Conservation (phyloP, 1,140 invertebrate species). For the Dendrolimus punctatus region DNA sequence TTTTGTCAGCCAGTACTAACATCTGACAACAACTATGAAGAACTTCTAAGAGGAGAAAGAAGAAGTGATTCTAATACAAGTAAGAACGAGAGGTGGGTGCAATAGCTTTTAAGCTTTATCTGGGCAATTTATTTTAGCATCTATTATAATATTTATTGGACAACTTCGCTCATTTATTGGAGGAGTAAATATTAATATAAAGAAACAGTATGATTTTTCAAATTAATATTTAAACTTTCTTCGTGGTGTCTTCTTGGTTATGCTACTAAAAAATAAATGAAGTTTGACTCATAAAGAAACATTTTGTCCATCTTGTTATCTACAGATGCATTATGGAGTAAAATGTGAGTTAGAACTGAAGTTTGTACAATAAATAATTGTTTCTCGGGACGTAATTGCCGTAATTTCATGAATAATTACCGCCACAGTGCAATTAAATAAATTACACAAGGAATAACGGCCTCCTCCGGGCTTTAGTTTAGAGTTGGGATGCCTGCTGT, state of each 20-base stretch:
- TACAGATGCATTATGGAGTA: constrained; percentile 56
- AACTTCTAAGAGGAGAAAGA: too few relatives aligned
- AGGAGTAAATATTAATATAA: too few relatives aligned
- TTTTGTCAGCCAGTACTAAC: too few relatives aligned
- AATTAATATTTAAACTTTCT: too few relatives aligned
- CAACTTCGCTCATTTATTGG: too few relatives aligned
- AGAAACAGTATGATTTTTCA: too few relatives aligned
- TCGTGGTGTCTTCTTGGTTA: not conserved
- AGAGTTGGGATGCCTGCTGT: constrained; percentile 61
- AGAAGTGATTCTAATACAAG: too few relatives aligned
- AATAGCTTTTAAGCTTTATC: too few relatives aligned
- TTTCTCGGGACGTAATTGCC: constrained; percentile 68
- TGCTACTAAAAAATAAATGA: not conserved
- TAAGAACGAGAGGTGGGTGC: too few relatives aligned
- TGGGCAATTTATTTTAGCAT: too few relatives aligned
- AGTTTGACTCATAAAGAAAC: constrained; percentile 3
- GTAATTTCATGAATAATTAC: constrained; percentile 73
- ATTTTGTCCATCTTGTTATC: constrained; percentile 46
- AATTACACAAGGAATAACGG: constrained; percentile 69
- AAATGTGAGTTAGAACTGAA: constrained; percentile 69
- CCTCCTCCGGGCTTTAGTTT: constrained; percentile 67
- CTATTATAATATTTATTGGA: too few relatives aligned
- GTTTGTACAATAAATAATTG: constrained; percentile 71
- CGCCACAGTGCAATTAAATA: constrained; percentile 70
- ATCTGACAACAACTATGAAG: too few relatives aligned